phyloP scores from a whole-genome alignment of 2,888 invertebrate species.

The Ectemnius lituratus region DNA sequence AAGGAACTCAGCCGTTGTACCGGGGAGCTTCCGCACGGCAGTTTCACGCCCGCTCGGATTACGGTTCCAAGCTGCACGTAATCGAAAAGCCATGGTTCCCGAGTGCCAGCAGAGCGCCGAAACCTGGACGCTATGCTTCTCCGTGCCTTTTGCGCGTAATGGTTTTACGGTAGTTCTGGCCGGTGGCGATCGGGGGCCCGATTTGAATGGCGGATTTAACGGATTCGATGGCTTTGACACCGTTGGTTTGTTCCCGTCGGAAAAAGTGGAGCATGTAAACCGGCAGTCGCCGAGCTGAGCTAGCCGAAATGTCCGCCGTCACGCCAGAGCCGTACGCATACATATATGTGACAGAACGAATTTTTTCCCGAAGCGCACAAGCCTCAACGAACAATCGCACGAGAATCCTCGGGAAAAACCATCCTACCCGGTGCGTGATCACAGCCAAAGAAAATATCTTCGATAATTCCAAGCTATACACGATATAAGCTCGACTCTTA shows the following conservation, averaged over 20 bases:
- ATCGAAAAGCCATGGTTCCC: slow-evolving; percentile 32
- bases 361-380: not conserved
- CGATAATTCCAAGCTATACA: not conserved
- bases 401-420: not conserved
- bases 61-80: slow-evolving; percentile 19
- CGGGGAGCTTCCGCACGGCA: slow-evolving; percentile 25
- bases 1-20: slow-evolving; percentile 14
- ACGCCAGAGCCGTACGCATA: not conserved
- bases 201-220: slow-evolving; percentile 43
- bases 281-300: not conserved
- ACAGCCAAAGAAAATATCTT: not conserved
- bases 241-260: slow-evolving; percentile 36
- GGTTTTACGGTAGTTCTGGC: slow-evolving; percentile 31
- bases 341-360: not conserved
- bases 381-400: not conserved
- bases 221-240: slow-evolving; percentile 39
- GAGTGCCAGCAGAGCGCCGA: slow-evolving; percentile 2
- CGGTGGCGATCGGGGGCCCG: slow-evolving; percentile 17
- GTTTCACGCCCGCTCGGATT: slow-evolving; percentile 42
- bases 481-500: slow-evolving; percentile 3
- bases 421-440: not conserved
- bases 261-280: slow-evolving; percentile 27
- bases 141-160: slow-evolving; percentile 33
- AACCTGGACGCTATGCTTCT: not conserved
- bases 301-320: not conserved